A percentile compares a stretch with the other conserved stretches of the same genome.
Evolutionary conservation across 1,140 invertebrate species (phyloP).

Genomic region (Bombus pascuorum): DNA sequence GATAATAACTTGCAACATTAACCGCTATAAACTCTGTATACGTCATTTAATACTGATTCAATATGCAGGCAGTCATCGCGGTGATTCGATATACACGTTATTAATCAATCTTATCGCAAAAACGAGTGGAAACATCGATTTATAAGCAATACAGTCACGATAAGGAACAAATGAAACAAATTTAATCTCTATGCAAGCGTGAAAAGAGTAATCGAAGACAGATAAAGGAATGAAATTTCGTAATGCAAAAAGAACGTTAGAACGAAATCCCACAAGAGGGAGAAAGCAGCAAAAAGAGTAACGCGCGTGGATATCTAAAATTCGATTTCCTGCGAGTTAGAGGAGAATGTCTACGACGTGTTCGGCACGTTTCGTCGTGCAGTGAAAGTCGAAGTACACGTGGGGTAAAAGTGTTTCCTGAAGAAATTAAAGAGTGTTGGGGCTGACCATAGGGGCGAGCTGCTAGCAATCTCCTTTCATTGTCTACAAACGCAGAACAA

Average conservation of each 20-base stretch:
- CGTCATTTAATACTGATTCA: slow-evolving; percentile 17
- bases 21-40: background rate
- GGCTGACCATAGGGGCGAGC: too few species aligned
- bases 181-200: background rate
- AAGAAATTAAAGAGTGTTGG: slow-evolving; percentile 37
- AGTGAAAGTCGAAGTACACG: background rate
- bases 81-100: background rate
- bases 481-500: background rate
- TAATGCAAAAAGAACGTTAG: background rate
- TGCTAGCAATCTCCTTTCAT: background rate
- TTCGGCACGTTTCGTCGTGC: background rate
- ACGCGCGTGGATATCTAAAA: background rate
- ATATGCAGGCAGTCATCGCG: slow-evolving; percentile 7
- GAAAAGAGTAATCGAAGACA: background rate
- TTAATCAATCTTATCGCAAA: slow-evolving; percentile 29
- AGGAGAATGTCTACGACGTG: background rate
- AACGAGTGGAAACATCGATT: background rate
- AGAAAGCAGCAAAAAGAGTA: background rate
- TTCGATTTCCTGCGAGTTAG: slow-evolving; percentile 6
- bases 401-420: slow-evolving; percentile 24
- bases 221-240: background rate
- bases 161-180: background rate
- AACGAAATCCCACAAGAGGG: background rate
- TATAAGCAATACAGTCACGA: background rate
- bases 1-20: slow-evolving; percentile 14